These are phyloP conservation scores for Patagioenas fasciata DNA, from an alignment of 2,113 vertebrate genomes.

Conservation along the genomic window DNA sequence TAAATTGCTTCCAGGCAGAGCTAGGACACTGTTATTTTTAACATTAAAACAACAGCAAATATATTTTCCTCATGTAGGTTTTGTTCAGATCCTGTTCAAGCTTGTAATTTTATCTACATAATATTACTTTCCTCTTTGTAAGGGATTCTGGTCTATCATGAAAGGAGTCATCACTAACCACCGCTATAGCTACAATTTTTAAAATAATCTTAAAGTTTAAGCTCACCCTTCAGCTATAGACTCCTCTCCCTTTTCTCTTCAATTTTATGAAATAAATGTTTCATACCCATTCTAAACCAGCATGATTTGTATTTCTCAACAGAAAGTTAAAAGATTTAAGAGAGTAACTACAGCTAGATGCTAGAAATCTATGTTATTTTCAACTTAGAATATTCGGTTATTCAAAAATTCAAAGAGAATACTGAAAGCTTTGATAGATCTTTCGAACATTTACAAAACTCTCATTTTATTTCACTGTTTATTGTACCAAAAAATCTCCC, in stretches of 20 bases:
- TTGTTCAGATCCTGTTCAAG: slow-evolving; percentile 25
- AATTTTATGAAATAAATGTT: neutral
- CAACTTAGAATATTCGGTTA: neutral
- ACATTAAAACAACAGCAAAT: slow-evolving; percentile 26
- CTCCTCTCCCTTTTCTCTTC: neutral
- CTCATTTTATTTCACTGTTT: neutral
- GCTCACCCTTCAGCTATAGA: neutral
- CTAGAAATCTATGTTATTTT: neutral
- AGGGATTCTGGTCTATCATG: slow-evolving; percentile 12
- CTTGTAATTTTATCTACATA: slow-evolving; percentile 36
- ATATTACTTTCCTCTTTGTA: neutral
- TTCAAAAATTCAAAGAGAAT: neutral
- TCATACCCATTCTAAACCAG: neutral
- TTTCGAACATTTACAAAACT: neutral
- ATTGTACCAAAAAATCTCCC: neutral
- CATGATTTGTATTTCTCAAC: neutral
- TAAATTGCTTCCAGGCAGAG: slow-evolving; percentile 58
- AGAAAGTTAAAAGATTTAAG: neutral
- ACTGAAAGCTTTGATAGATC: neutral
- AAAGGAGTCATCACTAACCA: neutral
- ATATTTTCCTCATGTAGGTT: neutral
- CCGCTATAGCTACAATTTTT: neutral
- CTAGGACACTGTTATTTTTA: slow-evolving; percentile 24
- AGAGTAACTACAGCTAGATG: neutral
- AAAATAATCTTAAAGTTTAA: neutral